Evolutionary conservation across 2,888 invertebrate species (phyloP).

Genomic region (Apomyelois bistriatella): DNA sequence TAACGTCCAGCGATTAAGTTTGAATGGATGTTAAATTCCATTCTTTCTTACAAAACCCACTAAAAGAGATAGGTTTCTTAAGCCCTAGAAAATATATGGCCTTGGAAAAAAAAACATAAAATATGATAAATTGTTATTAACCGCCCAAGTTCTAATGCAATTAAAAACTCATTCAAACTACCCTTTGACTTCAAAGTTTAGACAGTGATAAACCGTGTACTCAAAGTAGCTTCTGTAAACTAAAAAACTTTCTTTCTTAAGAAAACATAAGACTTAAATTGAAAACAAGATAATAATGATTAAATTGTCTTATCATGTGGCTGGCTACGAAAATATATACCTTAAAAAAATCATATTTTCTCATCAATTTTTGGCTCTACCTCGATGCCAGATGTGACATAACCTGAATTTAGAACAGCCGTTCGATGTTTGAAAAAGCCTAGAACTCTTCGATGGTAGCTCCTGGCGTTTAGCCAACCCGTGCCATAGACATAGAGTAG

Average conservation of each 20-base stretch:
- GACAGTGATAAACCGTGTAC: slow-evolving; percentile 23
- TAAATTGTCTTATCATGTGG: too few species aligned
- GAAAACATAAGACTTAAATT: too few species aligned
- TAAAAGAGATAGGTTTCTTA: too few species aligned
- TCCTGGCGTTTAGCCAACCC: slow-evolving; percentile 48
- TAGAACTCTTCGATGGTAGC: slow-evolving; percentile 28
- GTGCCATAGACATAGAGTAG: slow-evolving; percentile 38
- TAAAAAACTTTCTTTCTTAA: slow-evolving; percentile 26
- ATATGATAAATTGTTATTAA: slow-evolving; percentile 21
- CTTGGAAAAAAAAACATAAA: background rate
- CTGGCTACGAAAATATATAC: too few species aligned
- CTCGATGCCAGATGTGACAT: slow-evolving; percentile 11
- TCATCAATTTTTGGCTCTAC: background rate
- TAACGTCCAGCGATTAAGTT: too few species aligned
- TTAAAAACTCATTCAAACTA: slow-evolving; percentile 49
- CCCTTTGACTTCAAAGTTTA: slow-evolving; percentile 19
- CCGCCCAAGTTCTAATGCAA: slow-evolving; percentile 29
- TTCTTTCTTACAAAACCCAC: too few species aligned
- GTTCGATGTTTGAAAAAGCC: slow-evolving; percentile 48
- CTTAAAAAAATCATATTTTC: background rate
- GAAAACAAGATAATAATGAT: too few species aligned
- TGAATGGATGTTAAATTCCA: too few species aligned
- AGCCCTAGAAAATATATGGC: too few species aligned
- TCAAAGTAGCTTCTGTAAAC: slow-evolving; percentile 30
- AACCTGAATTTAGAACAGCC: slow-evolving; percentile 32